Percentiles rank a stretch among this genome's conserved stretches.
These are phyloP conservation scores for Anarrhichthys ocellatus DNA, from an alignment of 2,113 vertebrate genomes.

Conservation along the genomic window DNA sequence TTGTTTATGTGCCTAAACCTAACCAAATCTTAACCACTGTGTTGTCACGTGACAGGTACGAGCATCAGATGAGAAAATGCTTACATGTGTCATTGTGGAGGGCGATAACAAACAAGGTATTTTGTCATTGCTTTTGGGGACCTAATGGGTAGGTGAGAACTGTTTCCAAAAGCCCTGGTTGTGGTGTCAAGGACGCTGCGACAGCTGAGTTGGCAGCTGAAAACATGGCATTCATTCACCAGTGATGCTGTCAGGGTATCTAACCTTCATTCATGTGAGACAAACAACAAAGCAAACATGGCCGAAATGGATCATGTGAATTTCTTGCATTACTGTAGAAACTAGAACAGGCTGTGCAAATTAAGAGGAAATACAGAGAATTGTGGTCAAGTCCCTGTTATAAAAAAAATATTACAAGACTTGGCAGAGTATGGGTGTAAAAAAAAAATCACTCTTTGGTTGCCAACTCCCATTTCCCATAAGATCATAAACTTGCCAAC, in stretches of 20 bases:
- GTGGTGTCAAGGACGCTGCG: constrained; percentile 28
- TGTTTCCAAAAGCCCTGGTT: constrained; percentile 2
- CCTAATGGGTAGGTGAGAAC: background rate
- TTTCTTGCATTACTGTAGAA: background rate
- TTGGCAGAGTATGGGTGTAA: background rate
- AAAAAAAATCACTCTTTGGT: background rate
- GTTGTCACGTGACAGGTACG: background rate
- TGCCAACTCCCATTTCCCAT: background rate
- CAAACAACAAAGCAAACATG: constrained; percentile 2
- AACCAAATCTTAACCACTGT: background rate
- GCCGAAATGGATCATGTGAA: background rate
- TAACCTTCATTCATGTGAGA: constrained; percentile 6
- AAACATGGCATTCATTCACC: constrained; percentile 19
- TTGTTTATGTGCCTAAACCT: background rate
- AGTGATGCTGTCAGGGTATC: background rate
- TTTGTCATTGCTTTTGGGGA: background rate
- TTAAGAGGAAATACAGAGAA: background rate
- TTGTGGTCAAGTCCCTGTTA: background rate
- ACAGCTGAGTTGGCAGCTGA: background rate
- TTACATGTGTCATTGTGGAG: background rate
- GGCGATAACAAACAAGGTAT: background rate
- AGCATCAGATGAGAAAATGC: background rate
- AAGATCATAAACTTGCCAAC: background rate
- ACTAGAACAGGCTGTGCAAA: background rate
- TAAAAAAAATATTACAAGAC: background rate